Evolutionary conservation across 2,888 invertebrate genomes (phyloP), one percentile per base, ranked within the genome.

Genomic region (Laspeyria flexula): DNA sequence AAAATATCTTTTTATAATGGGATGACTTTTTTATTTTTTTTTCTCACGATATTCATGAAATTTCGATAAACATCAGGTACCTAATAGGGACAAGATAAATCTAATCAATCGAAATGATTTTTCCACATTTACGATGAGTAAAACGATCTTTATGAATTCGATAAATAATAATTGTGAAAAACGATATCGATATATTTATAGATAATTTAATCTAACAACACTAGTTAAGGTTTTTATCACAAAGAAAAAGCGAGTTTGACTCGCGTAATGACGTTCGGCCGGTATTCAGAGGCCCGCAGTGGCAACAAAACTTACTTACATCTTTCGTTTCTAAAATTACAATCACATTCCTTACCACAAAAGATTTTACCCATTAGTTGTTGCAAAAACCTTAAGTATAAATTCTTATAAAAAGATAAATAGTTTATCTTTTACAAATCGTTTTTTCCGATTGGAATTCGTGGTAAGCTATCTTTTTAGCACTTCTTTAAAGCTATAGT

Each of bases 11-110:
- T 12, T 55, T 58, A n/a, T 54, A 64, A 55, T 73, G 63, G 58
- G 63, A 60, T 57, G 41, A 27, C 68, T 63, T 66, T 50, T 55
- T 54, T 57, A n/a, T n/a, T n/a, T 48, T 48, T 43, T 54, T 56
- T 57, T 62, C 45, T 59, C 47, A 55, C 62, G 63, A 66, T 65
- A 72, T 69, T 65, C 55, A 66, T 70, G 67, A 68, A 58, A 60
- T 75, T 83, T 83, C 71, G 74, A 82, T 81, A 77, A 75, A 77
- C 67, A 74, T 90, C 89, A 91, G 90, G 90, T 90, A 90, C 90
- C 90, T 85, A 86, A 78, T 71, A 78, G 85, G 87, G 89, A 85
- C 84, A 86, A 71, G 68, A 68, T 77, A 74, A 65, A 70, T 63
- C 65, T 76, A 73, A 71, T 57, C 65, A 57, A 60, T 59, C 54